phyloP scores from a whole-genome alignment of 2,797 vertebrate genomes.

The Helicolenus hilgendorfi region DNA sequence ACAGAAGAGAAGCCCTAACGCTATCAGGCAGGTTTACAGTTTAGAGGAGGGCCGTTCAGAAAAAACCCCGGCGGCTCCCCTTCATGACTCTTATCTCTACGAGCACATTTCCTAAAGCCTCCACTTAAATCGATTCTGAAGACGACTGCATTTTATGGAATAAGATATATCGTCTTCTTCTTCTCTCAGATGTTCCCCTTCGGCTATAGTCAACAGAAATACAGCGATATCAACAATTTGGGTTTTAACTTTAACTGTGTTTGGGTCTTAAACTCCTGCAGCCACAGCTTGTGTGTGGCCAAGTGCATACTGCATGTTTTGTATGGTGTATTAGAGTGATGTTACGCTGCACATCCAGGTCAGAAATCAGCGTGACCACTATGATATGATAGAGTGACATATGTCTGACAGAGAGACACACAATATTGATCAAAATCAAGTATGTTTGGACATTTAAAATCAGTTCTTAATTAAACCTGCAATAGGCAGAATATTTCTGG shows the following conservation, averaged over 20 bases:
- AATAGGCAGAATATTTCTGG: no score
- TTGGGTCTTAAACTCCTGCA: slow-evolving; percentile 19
- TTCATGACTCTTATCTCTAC: slow-evolving; percentile 79
- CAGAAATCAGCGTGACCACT: not conserved
- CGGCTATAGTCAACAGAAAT: slow-evolving; percentile 18
- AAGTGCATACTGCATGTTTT: not conserved
- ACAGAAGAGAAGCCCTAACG: slow-evolving; percentile 55
- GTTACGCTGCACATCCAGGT: not conserved
- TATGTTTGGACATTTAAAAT: not conserved
- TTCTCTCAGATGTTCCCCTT: slow-evolving; percentile 9
- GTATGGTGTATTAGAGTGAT: not conserved
- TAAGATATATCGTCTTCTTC: slow-evolving; percentile 47
- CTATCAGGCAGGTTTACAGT: slow-evolving; percentile 77
- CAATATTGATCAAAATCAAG: not conserved
- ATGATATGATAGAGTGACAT: not conserved
- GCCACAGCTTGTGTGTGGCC: not conserved
- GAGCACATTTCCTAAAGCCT: slow-evolving; percentile 81
- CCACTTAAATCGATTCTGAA: slow-evolving; percentile 81
- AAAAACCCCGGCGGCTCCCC: slow-evolving; percentile 46
- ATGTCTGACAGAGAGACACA: not conserved
- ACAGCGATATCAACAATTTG: slow-evolving; percentile 45
- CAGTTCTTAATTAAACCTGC: not conserved
- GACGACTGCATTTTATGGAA: slow-evolving; percentile 74
- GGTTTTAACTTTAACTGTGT: slow-evolving; percentile 41
- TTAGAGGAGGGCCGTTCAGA: slow-evolving; percentile 49